phyloP scores from a whole-genome alignment of 2,888 invertebrate genomes.

The Platycnemis pennipes region DNA sequence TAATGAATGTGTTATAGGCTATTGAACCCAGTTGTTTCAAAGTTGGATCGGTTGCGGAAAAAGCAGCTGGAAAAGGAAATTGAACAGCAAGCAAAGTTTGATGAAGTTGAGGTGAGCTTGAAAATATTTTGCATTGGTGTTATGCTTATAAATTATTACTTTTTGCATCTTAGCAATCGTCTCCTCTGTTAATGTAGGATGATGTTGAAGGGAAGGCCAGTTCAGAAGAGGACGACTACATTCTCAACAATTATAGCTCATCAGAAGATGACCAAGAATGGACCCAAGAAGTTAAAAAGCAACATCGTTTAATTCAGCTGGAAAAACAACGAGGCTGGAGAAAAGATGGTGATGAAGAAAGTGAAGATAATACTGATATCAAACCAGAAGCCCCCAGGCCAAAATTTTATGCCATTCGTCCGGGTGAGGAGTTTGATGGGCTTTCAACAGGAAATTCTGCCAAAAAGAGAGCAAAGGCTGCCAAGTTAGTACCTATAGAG shows the following conservation, averaged over 20 bases:
- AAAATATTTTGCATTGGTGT: constrained; percentile 28
- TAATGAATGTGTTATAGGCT: constrained; percentile 79
- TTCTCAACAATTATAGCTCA: constrained; percentile 80
- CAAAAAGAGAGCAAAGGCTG: constrained; percentile 81
- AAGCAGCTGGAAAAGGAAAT: constrained; percentile 83
- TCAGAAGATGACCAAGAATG: constrained; percentile 92
- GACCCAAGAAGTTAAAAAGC: constrained; percentile 90
- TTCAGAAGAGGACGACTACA: constrained; percentile 79
- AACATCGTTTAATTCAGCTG: constrained; percentile 84
- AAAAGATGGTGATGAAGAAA: constrained; percentile 75
- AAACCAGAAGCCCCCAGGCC: constrained; percentile 75
- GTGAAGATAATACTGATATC: constrained; percentile 69
- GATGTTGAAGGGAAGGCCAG: constrained; percentile 79
- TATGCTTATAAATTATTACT: constrained; percentile 54
- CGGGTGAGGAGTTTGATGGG: constrained; percentile 83
- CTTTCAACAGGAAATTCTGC: constrained; percentile 80
- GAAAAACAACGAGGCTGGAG: constrained; percentile 79
- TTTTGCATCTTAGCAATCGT: constrained; percentile 73
- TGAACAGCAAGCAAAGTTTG: constrained; percentile 78
- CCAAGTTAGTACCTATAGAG: constrained; percentile 51
- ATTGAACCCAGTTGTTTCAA: constrained; percentile 93
- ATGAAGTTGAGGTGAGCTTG: constrained; percentile 77
- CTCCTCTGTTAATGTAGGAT: constrained; percentile 75
- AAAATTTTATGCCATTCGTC: constrained; percentile 83
- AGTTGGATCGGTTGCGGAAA: constrained; percentile 86